These are phyloP conservation scores for Spongilla lacustris DNA, from an alignment of 37 sponge, comb jelly and placozoan genomes.

Conservation along the genomic window DNA sequence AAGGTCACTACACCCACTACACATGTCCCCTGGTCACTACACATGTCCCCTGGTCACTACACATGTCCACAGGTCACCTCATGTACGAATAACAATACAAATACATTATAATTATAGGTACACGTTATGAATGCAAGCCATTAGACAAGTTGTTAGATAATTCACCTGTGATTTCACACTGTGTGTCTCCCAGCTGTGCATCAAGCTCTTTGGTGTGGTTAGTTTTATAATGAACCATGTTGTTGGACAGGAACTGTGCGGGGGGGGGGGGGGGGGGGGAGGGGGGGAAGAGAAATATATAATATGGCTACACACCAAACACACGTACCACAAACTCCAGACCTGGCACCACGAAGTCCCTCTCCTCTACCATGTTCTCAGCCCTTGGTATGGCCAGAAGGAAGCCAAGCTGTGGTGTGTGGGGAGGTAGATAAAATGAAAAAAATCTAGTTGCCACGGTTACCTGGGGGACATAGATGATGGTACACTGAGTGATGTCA, in stretches of 20 bases:
- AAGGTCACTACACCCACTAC: no score
- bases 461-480: slow-evolving; percentile 96
- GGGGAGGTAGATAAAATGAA: background rate
- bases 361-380: slow-evolving; percentile 41
- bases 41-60: no score
- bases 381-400: slow-evolving; percentile 71
- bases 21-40: no score
- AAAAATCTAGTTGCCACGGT: background rate
- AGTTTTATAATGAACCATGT: slow-evolving; percentile 86
- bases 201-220: slow-evolving; percentile 87
- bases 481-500: slow-evolving; percentile 83
- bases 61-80: no score
- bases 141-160: background rate
- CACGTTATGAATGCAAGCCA: no score
- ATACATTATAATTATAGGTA: background rate
- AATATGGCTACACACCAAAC: no score
- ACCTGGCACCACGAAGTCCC: background rate
- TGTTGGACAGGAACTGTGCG: slow-evolving; percentile 68
- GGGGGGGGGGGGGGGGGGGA: background rate
- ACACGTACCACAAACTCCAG: slow-evolving; percentile 75
- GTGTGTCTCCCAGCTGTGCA: slow-evolving; percentile 87
- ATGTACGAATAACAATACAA: background rate
- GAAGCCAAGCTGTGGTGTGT: slow-evolving; percentile 74
- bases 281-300: background rate
- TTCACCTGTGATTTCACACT: slow-evolving; percentile 86